These are phyloP conservation scores for Megastigmus dorsalis DNA, from an alignment of 2,888 invertebrate species.

Conservation along the genomic window DNA sequence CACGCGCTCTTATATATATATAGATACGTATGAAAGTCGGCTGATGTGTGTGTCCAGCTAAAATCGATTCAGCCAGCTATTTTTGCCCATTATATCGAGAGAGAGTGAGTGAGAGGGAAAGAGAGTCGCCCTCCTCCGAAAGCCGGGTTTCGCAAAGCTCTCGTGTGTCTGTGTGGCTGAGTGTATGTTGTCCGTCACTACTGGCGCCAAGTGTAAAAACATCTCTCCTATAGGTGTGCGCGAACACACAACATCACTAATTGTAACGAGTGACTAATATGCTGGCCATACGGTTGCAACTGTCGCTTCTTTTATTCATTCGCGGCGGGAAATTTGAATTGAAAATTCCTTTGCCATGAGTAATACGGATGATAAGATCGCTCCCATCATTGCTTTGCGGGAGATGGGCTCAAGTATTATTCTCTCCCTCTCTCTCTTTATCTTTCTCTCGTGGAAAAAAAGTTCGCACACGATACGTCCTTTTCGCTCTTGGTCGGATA, in stretches of 20 bases:
- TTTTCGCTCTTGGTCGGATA: not conserved
- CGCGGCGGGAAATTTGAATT: slow-evolving; percentile 18
- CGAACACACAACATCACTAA: slow-evolving; percentile 29
- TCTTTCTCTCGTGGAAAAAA: not conserved
- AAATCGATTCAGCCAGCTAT: slow-evolving; percentile 59
- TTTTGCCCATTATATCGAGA: slow-evolving; percentile 52
- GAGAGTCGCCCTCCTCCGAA: slow-evolving; percentile 5
- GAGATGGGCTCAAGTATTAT: not conserved
- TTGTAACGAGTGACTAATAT: slow-evolving; percentile 45
- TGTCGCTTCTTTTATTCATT: not conserved
- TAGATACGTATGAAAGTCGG: slow-evolving; percentile 12
- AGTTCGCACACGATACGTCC: not conserved
- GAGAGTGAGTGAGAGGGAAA: not conserved
- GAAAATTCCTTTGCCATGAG: not conserved
- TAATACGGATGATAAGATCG: too few species aligned
- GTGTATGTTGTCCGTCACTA: slow-evolving; percentile 1
- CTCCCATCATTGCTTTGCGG: too few species aligned
- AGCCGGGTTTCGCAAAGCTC: slow-evolving; percentile 21
- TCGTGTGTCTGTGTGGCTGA: not conserved
- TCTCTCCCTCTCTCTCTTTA: not conserved
- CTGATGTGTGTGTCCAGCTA: slow-evolving; percentile 51
- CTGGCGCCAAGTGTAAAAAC: slow-evolving; percentile 41
- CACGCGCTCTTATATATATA: slow-evolving; percentile 14
- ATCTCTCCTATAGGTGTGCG: not conserved
- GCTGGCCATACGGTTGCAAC: slow-evolving; percentile 27